Evolutionary conservation across 2,113 vertebrate species (phyloP), one percentile per base, ranked within the genome.

Genomic region (Macroglossus sobrinus): DNA sequence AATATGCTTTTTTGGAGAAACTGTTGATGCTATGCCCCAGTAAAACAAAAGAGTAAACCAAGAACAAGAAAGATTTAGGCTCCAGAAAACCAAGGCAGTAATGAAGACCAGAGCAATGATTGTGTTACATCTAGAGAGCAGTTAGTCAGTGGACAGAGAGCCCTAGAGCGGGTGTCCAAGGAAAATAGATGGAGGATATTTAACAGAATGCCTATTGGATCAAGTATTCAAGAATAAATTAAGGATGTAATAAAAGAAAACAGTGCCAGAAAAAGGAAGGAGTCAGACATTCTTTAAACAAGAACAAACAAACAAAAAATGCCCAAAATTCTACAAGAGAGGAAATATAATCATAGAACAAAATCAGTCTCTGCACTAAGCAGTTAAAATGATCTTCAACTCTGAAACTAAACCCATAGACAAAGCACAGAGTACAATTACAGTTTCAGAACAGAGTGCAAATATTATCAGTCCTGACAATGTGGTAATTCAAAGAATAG

Each of bases 161-260:
- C 7, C 24, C 24, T 2, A 3, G 43, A n/a, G 19, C 1, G 9
- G 7, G 12, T 0, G 33, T 45, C 45, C 26, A 14, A 14, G 61
- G 61, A 24, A 45, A 63, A 64, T 9, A 7, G 45, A 28, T 5
- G 2, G 28, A 81, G 4, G 11, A 1, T n/a, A 33, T 89, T 81
- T 91, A 57, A 80, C 2, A 78, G 53, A 72, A 89, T 33, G 28
- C 9, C 50, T 79, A 2, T 47, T 24, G 28, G 22, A 69, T 53
- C n/a, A 80, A 71, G 47, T 74, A 47, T 74, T 69, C 24, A 16
- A 40, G 47, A 85, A 55, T 55, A 63, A 84, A 72, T 24, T 78
- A 90, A 87, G 55, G 11, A 19, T 88, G 14, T 59, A 71, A 86
- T 53, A 61, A 81, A 95, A 93, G 33, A 18, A 85, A 86, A 50